Conservation (phyloP, 2,113 vertebrate species). For the Prietella phreatophila region DNA sequence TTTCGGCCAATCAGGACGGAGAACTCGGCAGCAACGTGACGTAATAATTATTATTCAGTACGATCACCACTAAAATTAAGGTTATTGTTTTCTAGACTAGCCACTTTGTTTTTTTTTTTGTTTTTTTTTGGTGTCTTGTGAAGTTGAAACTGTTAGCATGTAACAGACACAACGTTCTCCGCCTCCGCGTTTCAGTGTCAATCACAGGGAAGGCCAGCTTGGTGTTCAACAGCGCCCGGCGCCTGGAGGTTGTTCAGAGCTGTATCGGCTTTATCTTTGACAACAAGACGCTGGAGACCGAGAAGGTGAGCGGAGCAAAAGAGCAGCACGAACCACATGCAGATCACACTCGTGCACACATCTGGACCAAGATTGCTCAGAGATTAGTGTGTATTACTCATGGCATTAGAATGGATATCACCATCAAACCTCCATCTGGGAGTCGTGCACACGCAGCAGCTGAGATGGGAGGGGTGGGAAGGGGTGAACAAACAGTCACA, state of each 20-base stretch:
- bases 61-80: background rate
- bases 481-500: conserved; percentile 44
- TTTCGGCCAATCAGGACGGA: background rate
- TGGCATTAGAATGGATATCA: conserved; percentile 28
- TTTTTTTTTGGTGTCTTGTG: background rate
- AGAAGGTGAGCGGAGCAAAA: conserved; percentile 78
- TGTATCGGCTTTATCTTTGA: conserved; percentile 96
- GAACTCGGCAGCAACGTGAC: background rate
- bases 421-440: conserved; percentile 51
- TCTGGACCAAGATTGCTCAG: conserved; percentile 24
- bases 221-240: conserved; percentile 95
- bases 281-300: conserved; percentile 94
- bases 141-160: background rate
- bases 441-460: conserved; percentile 38
- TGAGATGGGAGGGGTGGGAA: background rate
- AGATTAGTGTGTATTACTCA: conserved; percentile 36
- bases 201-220: conserved; percentile 85
- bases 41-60: background rate
- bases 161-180: background rate
- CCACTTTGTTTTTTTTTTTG: too few relatives aligned
- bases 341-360: conserved; percentile 15
- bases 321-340: too few relatives aligned
- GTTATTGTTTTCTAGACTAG: background rate
- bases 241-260: conserved; percentile 93
- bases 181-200: conserved; percentile 75